A percentile compares a stretch with the other conserved stretches of the same genome.
Evolutionary conservation across 2,113 vertebrate genomes (phyloP).

Genomic region (Odocoileus hemionus): DNA sequence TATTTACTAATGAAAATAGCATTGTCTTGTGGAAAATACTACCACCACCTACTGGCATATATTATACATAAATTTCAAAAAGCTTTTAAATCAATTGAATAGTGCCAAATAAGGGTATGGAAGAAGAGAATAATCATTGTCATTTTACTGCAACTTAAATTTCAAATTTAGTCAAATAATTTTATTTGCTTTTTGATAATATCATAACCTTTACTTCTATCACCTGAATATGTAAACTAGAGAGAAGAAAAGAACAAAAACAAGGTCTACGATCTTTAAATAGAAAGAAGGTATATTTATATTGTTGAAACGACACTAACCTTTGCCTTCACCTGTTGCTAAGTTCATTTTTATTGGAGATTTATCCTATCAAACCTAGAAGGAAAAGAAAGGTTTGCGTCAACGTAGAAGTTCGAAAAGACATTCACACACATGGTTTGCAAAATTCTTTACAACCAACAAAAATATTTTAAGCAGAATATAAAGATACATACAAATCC

Average conservation of each 20-base stretch:
- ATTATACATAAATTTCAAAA: constrained; percentile 51
- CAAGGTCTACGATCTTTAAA: neutral
- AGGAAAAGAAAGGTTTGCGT: neutral
- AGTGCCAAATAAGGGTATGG: neutral
- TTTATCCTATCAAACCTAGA: neutral
- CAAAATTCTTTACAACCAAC: neutral
- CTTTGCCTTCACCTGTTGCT: neutral
- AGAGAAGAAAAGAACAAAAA: neutral
- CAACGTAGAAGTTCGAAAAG: neutral
- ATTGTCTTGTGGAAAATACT: constrained; percentile 67
- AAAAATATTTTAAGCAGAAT: neutral
- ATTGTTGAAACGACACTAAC: neutral
- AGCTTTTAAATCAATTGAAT: neutral
- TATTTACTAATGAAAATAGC: constrained; percentile 53
- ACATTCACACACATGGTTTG: neutral
- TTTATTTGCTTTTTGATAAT: neutral
- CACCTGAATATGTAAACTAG: neutral
- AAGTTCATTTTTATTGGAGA: neutral
- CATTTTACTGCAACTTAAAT: neutral
- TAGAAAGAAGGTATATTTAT: neutral
- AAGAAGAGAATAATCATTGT: neutral
- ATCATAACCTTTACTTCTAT: neutral
- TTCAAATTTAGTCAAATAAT: neutral
- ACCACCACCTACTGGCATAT: constrained; percentile 67
- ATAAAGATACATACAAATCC: neutral